Base-by-base conservation (phyloP, 1,140 invertebrate species). In the Zaprionus tsacasi region DNA sequence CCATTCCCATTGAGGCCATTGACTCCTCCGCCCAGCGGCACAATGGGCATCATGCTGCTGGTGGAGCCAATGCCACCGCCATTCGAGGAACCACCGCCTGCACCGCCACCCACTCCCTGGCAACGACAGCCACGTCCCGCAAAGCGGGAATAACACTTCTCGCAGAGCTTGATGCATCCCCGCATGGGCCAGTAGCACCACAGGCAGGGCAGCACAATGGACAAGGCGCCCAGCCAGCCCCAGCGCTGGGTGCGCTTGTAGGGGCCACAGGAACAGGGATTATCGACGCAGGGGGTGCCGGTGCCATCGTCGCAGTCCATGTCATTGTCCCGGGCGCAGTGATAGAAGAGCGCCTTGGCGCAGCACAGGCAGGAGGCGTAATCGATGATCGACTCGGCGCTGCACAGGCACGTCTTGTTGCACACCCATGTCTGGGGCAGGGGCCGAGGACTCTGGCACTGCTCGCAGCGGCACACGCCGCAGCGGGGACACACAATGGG, bases 321-420 rank as follows among this genome's bases (percentile, higher is more conserved):
- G 76, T 95, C 95, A 73, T 94, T 94, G 82, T 95, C 95, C 87
- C 96, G 95, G 70, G 95, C 95, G 93, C 97, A 98, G 92, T 99
- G 98, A 93, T 99, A 99, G 93, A 98, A 98, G 35, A 98, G 92
- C 48, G 96, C 97, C 92, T 98, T 98, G 77, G 98, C 97, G 93
- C 97, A 98, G 93, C 98, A 99, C 93, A 99, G 94, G 92, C 98
- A 99, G 68, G 97, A 97, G 58, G 96, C 96, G 92, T 97, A 97
- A 93, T 98, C 97, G 71, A 99, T 95, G 76, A 95, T 94, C 67
- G 96, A 95, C 92, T 98, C 96, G 55, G 96, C 96, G 81, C 97
- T 98, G 93, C 97, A 96, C 81, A 97, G 95, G 93, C 96, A 98
- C 92, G 95, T 95, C 91, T 97, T 95, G 93, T 96, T 95, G 93